These are phyloP conservation scores for Hippoglossus stenolepis DNA, from an alignment of 2,113 vertebrate species.

Conservation along the genomic window DNA sequence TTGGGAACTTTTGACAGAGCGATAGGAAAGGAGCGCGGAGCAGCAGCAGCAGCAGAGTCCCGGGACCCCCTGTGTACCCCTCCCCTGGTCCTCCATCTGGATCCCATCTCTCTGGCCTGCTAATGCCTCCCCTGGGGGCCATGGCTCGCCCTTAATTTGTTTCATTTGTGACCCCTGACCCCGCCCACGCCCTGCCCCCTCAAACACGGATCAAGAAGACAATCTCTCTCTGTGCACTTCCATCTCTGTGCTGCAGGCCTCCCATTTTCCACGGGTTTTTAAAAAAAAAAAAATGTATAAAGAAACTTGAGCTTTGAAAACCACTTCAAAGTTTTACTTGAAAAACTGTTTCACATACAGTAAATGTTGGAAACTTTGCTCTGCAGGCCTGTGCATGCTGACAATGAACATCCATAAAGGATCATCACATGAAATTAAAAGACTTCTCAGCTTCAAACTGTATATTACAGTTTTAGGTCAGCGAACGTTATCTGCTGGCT, in stretches of 20 bases:
- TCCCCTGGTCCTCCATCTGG: constrained; percentile 75
- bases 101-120: constrained; percentile 73
- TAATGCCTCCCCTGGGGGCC: constrained; percentile 79
- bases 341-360: background rate
- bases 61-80: constrained; percentile 43
- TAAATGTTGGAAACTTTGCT: background rate
- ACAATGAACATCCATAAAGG: background rate
- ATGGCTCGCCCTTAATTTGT: constrained; percentile 80
- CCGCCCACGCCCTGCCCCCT: constrained; percentile 54
- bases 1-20: constrained; percentile 44
- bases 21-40: constrained; percentile 23
- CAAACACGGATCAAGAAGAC: constrained; percentile 65
- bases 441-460: too few species aligned
- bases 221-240: constrained; percentile 56
- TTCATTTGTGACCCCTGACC: constrained; percentile 81
- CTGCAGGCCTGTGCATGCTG: background rate
- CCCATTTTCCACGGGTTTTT: background rate
- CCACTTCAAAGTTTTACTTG: background rate
- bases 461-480: background rate
- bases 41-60: constrained; percentile 24
- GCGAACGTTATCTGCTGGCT: background rate
- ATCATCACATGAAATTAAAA: too few species aligned
- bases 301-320: constrained; percentile 3
- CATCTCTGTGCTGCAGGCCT: constrained; percentile 22
- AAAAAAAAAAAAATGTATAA: constrained; percentile 4